Evolutionary conservation across 2,797 vertebrate genomes (phyloP).

Genomic region (Lepilemur ruficaudatus): DNA sequence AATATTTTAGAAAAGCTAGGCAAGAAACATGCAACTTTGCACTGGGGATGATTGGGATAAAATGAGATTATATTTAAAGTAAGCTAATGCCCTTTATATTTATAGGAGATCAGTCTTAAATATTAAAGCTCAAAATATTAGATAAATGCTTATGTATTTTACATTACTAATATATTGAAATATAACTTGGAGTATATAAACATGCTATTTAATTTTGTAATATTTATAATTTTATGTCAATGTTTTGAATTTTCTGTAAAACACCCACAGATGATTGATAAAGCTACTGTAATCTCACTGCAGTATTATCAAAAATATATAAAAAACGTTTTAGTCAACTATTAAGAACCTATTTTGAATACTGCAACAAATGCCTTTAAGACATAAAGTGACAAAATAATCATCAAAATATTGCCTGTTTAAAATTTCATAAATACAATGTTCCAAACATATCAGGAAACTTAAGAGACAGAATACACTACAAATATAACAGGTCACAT

Average conservation of each 20-base stretch:
- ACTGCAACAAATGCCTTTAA: background rate
- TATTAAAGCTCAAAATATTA: background rate
- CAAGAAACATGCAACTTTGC: background rate
- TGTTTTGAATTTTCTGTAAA: background rate
- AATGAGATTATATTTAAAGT: background rate
- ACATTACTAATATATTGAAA: background rate
- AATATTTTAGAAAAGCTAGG: background rate
- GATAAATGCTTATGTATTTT: background rate
- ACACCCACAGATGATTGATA: background rate
- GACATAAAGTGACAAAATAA: background rate
- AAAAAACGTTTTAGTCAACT: background rate
- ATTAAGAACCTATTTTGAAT: background rate
- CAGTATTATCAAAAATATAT: background rate
- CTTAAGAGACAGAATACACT: background rate
- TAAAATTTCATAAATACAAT: background rate
- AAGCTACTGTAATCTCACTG: background rate
- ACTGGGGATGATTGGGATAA: background rate
- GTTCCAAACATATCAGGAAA: background rate
- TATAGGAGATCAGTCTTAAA: background rate
- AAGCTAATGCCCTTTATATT: background rate
- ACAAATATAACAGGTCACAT: background rate
- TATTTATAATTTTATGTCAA: background rate
- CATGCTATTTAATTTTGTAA: background rate
- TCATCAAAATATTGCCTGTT: background rate
- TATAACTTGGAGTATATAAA: background rate